phyloP scores from a whole-genome alignment of 2,888 invertebrate genomes.

The Kryphioiulus occultus region DNA sequence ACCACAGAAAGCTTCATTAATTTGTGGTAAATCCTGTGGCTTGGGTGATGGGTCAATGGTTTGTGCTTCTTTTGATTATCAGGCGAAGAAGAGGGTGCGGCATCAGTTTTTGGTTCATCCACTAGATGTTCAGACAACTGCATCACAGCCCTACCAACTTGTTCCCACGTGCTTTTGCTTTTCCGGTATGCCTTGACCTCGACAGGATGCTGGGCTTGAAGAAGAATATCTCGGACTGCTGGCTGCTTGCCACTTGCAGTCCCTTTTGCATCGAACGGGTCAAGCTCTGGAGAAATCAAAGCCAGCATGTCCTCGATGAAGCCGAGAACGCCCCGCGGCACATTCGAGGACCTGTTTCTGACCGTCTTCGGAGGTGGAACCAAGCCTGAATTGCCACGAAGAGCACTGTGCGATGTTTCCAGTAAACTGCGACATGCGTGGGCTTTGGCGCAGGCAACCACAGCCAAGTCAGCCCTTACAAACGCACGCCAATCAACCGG shows the following conservation, averaged over 20 bases:
- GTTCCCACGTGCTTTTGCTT: slow-evolving; percentile 29
- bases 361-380: neutral
- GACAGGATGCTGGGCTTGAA: neutral
- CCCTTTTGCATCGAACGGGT: neutral
- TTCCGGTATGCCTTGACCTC: neutral
- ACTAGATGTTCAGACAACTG: neutral
- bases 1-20: neutral
- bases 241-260: neutral
- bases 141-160: neutral
- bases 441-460: slow-evolving; percentile 31
- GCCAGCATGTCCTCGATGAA: slow-evolving; percentile 39
- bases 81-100: neutral
- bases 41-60: neutral
- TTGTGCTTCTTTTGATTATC: neutral
- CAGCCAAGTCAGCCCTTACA: slow-evolving; percentile 43
- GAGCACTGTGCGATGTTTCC: slow-evolving; percentile 21
- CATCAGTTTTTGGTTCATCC: neutral
- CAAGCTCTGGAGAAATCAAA: neutral
- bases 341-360: neutral
- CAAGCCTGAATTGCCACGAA: neutral
- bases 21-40: neutral
- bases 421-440: slow-evolving; percentile 18
- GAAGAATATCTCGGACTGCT: slow-evolving; percentile 36
- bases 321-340: neutral
- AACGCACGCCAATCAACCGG: slow-evolving; percentile 46